phyloP scores from a whole-genome alignment of 2,888 invertebrate genomes.

The Pristionchus fissidentatus region DNA sequence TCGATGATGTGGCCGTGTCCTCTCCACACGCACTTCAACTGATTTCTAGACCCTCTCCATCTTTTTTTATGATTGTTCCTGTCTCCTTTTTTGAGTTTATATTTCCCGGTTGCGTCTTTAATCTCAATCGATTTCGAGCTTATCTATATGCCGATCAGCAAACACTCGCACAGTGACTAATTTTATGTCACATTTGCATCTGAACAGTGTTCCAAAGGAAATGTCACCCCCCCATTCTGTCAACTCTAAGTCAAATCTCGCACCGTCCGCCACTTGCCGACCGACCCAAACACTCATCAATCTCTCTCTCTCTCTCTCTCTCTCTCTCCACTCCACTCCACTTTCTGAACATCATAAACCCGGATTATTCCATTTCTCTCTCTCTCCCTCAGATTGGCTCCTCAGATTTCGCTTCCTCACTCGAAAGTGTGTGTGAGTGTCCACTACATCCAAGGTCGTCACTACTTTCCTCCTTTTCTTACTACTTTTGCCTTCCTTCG shows the following conservation, averaged over 20 bases:
- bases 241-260: conserved; percentile 2
- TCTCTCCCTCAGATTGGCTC: conserved; percentile 31
- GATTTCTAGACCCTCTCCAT: background rate
- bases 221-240: background rate
- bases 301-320: conserved; percentile 10
- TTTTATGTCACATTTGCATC: background rate
- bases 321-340: background rate
- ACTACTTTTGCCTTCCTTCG: background rate
- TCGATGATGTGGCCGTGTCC: background rate
- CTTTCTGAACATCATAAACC: conserved; percentile 35
- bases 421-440: conserved; percentile 41
- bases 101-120: no score
- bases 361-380: conserved; percentile 36
- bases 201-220: background rate
- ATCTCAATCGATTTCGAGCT: background rate
- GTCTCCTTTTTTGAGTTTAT: background rate
- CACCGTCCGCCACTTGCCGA: no score
- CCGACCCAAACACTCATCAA: no score
- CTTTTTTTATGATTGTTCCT: background rate
- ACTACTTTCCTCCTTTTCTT: conserved; percentile 3
- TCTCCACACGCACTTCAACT: background rate
- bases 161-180: conserved; percentile 24
- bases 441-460: conserved; percentile 37
- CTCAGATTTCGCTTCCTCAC: conserved; percentile 20
- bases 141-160: background rate